A percentile compares a stretch with the other conserved stretches of the same genome.
phyloP scores from a whole-genome alignment of 1,140 invertebrate genomes.

The Drosophila ananassae region DNA sequence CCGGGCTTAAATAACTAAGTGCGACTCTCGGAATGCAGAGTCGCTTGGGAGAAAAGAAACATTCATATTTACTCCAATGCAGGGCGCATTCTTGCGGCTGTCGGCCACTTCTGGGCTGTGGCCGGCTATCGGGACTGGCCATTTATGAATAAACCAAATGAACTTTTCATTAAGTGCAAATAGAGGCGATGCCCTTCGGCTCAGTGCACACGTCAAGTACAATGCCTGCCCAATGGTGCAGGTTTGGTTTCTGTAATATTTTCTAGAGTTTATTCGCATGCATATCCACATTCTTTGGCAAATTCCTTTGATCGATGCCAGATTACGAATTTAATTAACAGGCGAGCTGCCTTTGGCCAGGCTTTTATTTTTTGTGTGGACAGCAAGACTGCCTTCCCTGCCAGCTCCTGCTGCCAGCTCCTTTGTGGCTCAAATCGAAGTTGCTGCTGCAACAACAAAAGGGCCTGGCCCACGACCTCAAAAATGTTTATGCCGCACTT shows the following conservation, averaged over 20 bases:
- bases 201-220: constrained; percentile 35
- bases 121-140: constrained; percentile 3
- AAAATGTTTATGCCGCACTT: constrained; percentile 79
- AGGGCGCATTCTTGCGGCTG: constrained; percentile 29
- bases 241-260: constrained; percentile 3
- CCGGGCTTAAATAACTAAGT: constrained; percentile 27
- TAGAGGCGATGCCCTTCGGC: constrained; percentile 30
- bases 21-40: constrained; percentile 15
- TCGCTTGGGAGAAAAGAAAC: constrained; percentile 18
- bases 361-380: constrained; percentile 9
- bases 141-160: constrained; percentile 48
- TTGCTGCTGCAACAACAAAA: constrained; percentile 65
- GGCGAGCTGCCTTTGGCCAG: constrained; percentile 13
- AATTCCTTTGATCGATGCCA: constrained; percentile 27
- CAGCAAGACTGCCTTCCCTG: neutral
- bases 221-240: constrained; percentile 4
- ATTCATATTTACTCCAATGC: constrained; percentile 52
- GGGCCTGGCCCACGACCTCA: constrained; percentile 72
- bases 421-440: constrained; percentile 51
- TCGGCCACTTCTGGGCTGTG: constrained; percentile 19
- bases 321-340: constrained; percentile 54
- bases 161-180: constrained; percentile 34
- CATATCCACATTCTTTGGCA: constrained; percentile 17
- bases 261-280: constrained; percentile 25
- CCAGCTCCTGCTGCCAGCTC: neutral